A percentile compares a stretch with the other conserved stretches of the same genome.
phyloP scores from a whole-genome alignment of 1,140 invertebrate species.

The Drosophila sp. region DNA sequence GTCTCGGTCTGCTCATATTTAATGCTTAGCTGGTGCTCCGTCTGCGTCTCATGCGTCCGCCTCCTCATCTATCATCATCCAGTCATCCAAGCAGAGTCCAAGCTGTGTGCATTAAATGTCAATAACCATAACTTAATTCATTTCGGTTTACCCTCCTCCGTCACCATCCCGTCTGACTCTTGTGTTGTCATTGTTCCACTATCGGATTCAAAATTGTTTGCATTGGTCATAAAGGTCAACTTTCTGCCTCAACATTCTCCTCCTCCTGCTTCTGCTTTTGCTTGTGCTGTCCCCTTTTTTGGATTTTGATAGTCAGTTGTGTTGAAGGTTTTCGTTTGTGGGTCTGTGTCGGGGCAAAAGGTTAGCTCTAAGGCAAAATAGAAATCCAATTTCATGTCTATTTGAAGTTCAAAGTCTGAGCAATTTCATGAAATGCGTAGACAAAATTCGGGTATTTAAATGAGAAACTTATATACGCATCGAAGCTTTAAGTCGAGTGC shows the following conservation, averaged over 20 bases:
- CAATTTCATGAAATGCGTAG: too few relatives aligned
- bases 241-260: neutral
- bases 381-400: too few relatives aligned
- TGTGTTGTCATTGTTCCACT: constrained; percentile 48
- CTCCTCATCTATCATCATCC: constrained; percentile 44
- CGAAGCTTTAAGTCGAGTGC: too few relatives aligned
- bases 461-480: too few relatives aligned
- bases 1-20: constrained; percentile 49
- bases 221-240: constrained; percentile 43
- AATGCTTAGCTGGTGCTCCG: constrained; percentile 47
- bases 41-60: constrained; percentile 12
- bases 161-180: neutral
- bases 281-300: neutral
- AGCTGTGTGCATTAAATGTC: constrained; percentile 62
- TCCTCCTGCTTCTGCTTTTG: neutral
- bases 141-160: constrained; percentile 27
- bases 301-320: constrained; percentile 1
- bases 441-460: too few relatives aligned
- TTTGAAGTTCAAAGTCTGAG: too few relatives aligned
- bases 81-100: constrained; percentile 19
- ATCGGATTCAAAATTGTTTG: constrained; percentile 47
- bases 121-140: constrained; percentile 66
- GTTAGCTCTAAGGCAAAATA: neutral
- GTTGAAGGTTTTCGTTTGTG: neutral
- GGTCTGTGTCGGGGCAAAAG: neutral